Evolutionary conservation across 2,113 vertebrate genomes (phyloP), one percentile per base, ranked within the genome.

Genomic region (Hylia prasina): DNA sequence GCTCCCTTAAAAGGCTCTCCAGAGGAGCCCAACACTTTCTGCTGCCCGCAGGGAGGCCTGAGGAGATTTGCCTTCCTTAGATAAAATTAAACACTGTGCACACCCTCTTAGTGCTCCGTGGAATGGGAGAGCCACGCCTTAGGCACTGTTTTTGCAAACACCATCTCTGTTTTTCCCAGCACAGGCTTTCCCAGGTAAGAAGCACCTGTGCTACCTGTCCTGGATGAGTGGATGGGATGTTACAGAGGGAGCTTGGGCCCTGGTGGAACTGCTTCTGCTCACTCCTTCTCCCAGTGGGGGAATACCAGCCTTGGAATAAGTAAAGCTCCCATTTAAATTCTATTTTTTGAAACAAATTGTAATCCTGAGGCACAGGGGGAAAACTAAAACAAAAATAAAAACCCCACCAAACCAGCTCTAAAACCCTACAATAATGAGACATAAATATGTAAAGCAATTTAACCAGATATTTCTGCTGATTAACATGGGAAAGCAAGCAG

Each of bases 121-220:
- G 47, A 42, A 64, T 20, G 71, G 58, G 17, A n/a, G 58, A 57
- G 31, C 63, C 42, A 61, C 22, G 35, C 11, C 17, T 45, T 10
- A 8, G 12, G 54, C 37, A 45, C 24, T 1, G 13, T 15, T 65
- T 86, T 70, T 58, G 71, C 8, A 69, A 86, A 51, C 30, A 73
- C 6, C 30, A 58, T 22, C 30, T 5, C 31, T 0, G 0, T 39
- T 92, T 89, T 70, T 31, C 60, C 54, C 56, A 86, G 19, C 20
- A 22, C 27, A 58, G 33, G 18, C n/a, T 81, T 75, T 47, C 54
- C 44, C 47, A 71, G 28, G 44, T 11, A 5, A 42, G 56, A 24
- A 28, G 35, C 51, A 31, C 0, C 0, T 1, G 16, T 65, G 21
- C 35, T 40, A 7, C 9, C 1, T 1, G 35, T 58, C 10, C 60